Evolutionary conservation across 2,113 vertebrate species (phyloP), one percentile per base, ranked within the genome.

Genomic region (Isichthys henryi): DNA sequence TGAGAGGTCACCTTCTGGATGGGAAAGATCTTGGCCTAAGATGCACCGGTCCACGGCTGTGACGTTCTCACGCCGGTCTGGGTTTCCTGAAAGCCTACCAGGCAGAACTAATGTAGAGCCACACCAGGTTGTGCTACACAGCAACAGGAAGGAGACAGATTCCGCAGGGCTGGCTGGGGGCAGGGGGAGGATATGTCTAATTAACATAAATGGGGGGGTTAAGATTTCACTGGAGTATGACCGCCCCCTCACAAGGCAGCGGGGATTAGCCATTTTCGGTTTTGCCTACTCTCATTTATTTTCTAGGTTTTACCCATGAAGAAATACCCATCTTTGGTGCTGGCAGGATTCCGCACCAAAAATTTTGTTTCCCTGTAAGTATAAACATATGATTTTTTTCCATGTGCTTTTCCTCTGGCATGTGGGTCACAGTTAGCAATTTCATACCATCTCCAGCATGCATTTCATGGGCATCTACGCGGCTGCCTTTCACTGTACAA

Each of bases 1-100:
- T 66, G n/a, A 86, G 39, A 85, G 52, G 89, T 86, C 89, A 56
- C 83, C 13, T 66, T 56, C 83, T 86, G 82, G 53, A 27, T 48
- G 82, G 5, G 50, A 49, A 48, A 53, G 45, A 31, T 43, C 89
- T 86, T 86, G 46, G 23, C 89, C 82, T 86, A 23, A 86, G 83
- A 86, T 86, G 56, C 84, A 89, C 89, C 45, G 50, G 31, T 77
- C 56, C 23, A 15, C 10, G 56, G 45, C 56, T 70, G 23, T 39
- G 56, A 86, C 3, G 48, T 50, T 86, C 48, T 86, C 83, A 27
- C 83, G 48, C 23, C 31, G 74, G 74, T 19, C 74, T 80, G 17
- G 74, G 83, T 31, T 86, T 86, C 23, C 45, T 49, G 83, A 31
- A 48, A 50, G 83, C n/a, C 45, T 31, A 86, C 23, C 83, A 86